Percentiles rank a stretch among this genome's conserved stretches.
Conservation (phyloP, 92 coral and sea anemone genomes). For the Paramuricea clavata region DNA sequence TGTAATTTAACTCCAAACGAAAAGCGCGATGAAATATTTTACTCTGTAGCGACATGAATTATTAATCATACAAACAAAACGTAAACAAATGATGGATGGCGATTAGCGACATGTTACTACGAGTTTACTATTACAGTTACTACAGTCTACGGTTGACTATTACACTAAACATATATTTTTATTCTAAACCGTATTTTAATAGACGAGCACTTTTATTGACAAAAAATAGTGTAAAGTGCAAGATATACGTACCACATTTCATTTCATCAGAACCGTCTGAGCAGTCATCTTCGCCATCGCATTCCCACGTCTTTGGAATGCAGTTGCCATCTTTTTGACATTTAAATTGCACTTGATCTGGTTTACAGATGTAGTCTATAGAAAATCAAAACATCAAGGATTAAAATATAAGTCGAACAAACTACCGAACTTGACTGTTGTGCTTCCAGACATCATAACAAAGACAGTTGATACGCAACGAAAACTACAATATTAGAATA, state of each 20-base stretch:
- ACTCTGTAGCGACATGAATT: neutral
- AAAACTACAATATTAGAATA: neutral
- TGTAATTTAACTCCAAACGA: neutral
- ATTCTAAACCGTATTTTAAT: too few relatives aligned
- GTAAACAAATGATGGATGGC: neutral
- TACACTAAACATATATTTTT: neutral
- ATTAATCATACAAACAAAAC: neutral
- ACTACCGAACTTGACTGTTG: neutral
- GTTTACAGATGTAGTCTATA: constrained; percentile 12
- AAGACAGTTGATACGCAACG: neutral
- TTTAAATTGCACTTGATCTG: constrained; percentile 30
- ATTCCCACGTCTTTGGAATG: constrained; percentile 41
- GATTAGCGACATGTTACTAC: neutral
- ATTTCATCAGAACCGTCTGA: constrained; percentile 16
- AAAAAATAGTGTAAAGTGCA: neutral
- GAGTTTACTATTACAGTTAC: neutral
- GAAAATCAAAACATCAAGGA: neutral
- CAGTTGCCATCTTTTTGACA: constrained; percentile 5
- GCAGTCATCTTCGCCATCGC: constrained; percentile 28
- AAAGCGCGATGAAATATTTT: neutral
- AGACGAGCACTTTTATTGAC: neutral
- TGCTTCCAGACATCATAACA: neutral
- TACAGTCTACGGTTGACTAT: neutral
- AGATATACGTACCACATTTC: neutral
- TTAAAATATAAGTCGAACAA: neutral